Evolutionary conservation across 2,888 invertebrate species (phyloP).

Genomic region (Heterodera filipjevi): DNA sequence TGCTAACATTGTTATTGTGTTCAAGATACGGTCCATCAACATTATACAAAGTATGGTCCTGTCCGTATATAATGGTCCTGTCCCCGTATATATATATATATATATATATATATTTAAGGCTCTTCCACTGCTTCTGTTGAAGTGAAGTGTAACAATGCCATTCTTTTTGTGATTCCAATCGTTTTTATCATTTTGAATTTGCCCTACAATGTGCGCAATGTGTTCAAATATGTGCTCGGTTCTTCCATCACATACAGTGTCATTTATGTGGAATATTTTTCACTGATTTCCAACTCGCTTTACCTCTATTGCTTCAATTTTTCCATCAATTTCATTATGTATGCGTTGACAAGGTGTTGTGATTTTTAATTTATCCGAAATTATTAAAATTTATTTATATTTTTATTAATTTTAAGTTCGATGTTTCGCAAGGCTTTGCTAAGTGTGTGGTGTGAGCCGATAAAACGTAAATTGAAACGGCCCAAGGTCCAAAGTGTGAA

Average conservation of each 20-base stretch:
- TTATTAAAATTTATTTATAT: neutral
- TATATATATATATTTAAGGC: neutral
- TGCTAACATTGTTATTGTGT: slow-evolving; percentile 11
- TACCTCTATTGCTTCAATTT: slow-evolving; percentile 21
- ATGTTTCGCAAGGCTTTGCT: slow-evolving; percentile 1
- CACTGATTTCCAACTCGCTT: neutral
- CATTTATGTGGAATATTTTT: neutral
- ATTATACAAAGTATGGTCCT: neutral
- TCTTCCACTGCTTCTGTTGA: slow-evolving; percentile 11
- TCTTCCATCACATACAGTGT: neutral
- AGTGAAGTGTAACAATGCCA: slow-evolving; percentile 3
- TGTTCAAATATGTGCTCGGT: neutral
- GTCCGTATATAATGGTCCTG: neutral
- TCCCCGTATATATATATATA: neutral
- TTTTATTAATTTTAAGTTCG: neutral
- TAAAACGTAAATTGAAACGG: neutral
- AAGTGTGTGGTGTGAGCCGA: neutral
- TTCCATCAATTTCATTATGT: slow-evolving; percentile 18
- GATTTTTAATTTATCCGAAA: neutral
- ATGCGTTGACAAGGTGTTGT: slow-evolving; percentile 19
- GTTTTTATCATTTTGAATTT: slow-evolving; percentile 20
- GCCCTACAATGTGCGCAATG: slow-evolving; percentile 22
- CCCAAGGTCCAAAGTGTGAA: neutral
- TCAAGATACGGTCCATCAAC: slow-evolving; percentile 15
- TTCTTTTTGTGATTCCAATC: slow-evolving; percentile 16